Evolutionary conservation across 2,797 vertebrate genomes (phyloP), one percentile per base, ranked within the genome.

Genomic region (Calcarius lapponicus): DNA sequence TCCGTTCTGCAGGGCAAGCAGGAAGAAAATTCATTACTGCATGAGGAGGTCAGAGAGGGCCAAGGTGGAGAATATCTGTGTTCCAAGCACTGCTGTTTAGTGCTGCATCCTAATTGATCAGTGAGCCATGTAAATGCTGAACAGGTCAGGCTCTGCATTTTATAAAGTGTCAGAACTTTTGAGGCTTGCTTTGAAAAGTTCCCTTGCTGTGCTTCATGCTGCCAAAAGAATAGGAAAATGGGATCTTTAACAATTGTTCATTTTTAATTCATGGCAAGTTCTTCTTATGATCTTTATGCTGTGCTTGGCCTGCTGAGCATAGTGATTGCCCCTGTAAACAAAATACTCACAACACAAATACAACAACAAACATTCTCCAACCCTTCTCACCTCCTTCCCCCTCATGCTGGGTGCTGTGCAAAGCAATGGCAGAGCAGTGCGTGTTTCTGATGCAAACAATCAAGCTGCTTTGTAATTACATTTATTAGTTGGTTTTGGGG

Each of bases 251-350:
- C 51, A 61, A 57, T 73, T 57, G 70, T 84, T 96, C 86, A 84
- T 95, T 96, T 92, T 92, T 94, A 96, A 96, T 94, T 95, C 86
- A 83, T 92, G 75, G 67, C 92, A 91, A 93, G 78, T 89, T 83
- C 73, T 56, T 75, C 80, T 82, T 80, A 69, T 65, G 86, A 91
- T 95, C 80, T 88, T 85, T n/a, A 50, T 53, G n/a, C 80, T 38
- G 60, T 43, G 26, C 60, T 71, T 32, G 10, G 71, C 81, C 93
- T 85, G 74, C 94, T 71, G 83, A 95, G 78, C 53, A 3, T 22
- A 32, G 64, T 4, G 67, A 89, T 87, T 85, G 78, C 34, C 61
- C 64, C 86, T 87, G 86, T 95, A 92, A 95, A 93, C 90, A 95
- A 92, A 92, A 80, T 13, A 50, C 40, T 83, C 45, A 57, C 67